These are phyloP conservation scores for Apantesis nais DNA, from an alignment of 2,888 invertebrate species.

Conservation along the genomic window DNA sequence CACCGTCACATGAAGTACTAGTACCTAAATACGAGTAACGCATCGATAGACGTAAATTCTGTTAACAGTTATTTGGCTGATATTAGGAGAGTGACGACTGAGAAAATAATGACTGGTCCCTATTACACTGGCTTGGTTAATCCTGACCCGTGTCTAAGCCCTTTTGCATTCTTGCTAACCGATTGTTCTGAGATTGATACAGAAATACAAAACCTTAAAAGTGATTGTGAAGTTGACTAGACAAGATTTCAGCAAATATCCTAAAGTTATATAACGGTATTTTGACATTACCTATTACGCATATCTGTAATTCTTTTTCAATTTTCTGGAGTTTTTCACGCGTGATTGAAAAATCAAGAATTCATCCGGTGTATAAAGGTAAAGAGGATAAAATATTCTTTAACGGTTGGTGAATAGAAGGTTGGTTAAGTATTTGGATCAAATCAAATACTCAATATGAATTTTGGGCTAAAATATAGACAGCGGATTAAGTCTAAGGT, in stretches of 20 bases:
- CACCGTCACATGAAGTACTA: background rate
- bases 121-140: background rate
- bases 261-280: conserved; percentile 4
- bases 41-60: background rate
- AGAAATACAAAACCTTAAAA: conserved; percentile 9
- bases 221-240: conserved; percentile 11
- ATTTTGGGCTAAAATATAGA: too few relatives aligned
- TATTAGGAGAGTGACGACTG: background rate
- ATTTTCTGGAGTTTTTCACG: conserved; percentile 17
- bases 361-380: too few relatives aligned
- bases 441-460: too few relatives aligned
- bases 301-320: conserved; percentile 11
- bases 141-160: background rate
- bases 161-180: conserved; percentile 9
- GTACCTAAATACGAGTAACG: background rate
- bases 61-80: conserved; percentile 6
- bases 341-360: conserved; percentile 9
- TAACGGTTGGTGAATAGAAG: too few relatives aligned
- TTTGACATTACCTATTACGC: conserved; percentile 9
- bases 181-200: conserved; percentile 7
- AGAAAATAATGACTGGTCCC: background rate
- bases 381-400: too few relatives aligned
- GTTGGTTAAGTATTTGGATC: too few relatives aligned
- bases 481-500: too few relatives aligned
- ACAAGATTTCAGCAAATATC: conserved; percentile 9